Evolutionary conservation across 2,797 vertebrate species (phyloP).

Genomic region (Poeciliopsis gracilis): DNA sequence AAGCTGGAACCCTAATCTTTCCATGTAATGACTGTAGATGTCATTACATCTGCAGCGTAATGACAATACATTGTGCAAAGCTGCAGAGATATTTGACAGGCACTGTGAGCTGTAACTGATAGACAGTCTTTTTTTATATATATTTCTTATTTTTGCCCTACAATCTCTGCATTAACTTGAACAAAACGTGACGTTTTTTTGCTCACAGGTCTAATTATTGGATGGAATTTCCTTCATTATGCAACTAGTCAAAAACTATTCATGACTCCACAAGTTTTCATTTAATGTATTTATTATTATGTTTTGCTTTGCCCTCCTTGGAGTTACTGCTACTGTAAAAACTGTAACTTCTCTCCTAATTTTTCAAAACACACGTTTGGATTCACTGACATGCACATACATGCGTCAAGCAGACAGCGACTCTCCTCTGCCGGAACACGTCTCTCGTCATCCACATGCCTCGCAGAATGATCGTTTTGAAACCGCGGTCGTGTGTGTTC

Average conservation of each 20-base stretch:
- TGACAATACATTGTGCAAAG: constrained; percentile 8
- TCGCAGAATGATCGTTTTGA: not conserved
- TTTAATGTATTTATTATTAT: not conserved
- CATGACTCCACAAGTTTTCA: not conserved
- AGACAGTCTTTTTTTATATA: not conserved
- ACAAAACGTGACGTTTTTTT: not conserved
- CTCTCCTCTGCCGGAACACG: not conserved
- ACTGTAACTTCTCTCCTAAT: not conserved
- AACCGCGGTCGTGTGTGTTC: not conserved
- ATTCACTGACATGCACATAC: not conserved
- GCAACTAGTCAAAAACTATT: not conserved
- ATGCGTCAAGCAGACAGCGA: not conserved
- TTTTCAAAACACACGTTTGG: not conserved
- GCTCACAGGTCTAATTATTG: not conserved
- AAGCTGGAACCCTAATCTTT: constrained; percentile 28
- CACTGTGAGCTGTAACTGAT: not conserved
- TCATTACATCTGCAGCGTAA: constrained; percentile 36
- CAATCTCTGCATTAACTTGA: not conserved
- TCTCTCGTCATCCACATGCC: not conserved
- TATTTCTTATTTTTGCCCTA: not conserved
- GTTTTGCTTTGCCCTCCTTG: not conserved
- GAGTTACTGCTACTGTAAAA: not conserved
- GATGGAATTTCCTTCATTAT: not conserved
- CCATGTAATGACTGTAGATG: not conserved
- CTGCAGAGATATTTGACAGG: not conserved